phyloP scores from a whole-genome alignment of 2,888 invertebrate species.

The Zelleria hepariella region DNA sequence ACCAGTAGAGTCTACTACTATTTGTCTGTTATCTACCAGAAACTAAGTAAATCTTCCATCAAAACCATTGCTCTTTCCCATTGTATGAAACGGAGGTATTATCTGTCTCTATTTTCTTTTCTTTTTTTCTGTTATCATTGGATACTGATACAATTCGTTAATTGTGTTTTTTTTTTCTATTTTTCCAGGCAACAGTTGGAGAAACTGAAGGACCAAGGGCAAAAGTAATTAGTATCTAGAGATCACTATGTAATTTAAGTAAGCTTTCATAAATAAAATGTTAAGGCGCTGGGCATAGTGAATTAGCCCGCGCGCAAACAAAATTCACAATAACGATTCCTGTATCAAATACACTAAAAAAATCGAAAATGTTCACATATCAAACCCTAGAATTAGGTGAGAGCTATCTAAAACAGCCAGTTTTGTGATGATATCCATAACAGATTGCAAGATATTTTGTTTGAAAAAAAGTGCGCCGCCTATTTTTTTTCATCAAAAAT shows the following conservation, averaged over 20 bases:
- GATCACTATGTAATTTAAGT: neutral
- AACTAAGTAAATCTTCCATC: neutral
- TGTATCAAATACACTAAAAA: too few species aligned
- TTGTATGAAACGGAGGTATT: neutral
- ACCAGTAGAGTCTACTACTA: neutral
- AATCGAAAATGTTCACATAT: too few species aligned
- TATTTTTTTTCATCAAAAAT: too few species aligned
- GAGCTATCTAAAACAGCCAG: too few species aligned
- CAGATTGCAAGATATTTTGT: too few species aligned
- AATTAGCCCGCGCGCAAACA: too few species aligned
- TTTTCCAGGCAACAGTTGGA: conserved; percentile 76
- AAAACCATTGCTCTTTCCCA: neutral
- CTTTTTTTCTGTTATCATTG: neutral
- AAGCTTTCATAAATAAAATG: neutral
- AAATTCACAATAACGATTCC: too few species aligned
- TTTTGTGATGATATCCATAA: too few species aligned
- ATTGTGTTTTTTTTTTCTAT: conserved; percentile 17
- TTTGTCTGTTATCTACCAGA: neutral
- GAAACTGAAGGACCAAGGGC: conserved; percentile 66
- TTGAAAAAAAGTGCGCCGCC: too few species aligned
- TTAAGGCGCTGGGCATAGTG: too few species aligned
- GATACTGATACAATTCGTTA: neutral
- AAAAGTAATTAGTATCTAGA: neutral
- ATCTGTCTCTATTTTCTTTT: neutral
- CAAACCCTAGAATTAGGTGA: too few species aligned